Evolutionary conservation across 2,113 vertebrate species (phyloP).

Genomic region (Cyphomyrus plagiostoma): DNA sequence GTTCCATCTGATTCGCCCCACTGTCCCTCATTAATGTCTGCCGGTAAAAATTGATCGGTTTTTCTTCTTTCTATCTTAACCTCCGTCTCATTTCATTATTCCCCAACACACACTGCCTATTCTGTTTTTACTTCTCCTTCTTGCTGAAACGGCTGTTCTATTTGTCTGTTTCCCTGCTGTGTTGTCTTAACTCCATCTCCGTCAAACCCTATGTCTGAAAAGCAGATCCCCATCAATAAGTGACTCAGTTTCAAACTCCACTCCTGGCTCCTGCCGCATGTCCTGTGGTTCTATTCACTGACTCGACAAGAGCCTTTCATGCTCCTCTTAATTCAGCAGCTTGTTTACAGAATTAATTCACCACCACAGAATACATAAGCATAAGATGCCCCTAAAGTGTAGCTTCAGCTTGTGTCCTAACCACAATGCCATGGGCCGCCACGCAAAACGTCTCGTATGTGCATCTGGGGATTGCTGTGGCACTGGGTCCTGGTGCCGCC

Average conservation of each 20-base stretch:
- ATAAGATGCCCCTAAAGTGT: not conserved
- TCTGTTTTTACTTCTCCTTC: not conserved
- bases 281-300: not conserved
- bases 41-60: not conserved
- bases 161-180: not conserved
- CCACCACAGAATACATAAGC: not conserved
- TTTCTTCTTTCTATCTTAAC: not conserved
- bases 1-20: not conserved
- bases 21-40: conserved; percentile 1
- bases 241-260: not conserved
- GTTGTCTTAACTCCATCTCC: not conserved
- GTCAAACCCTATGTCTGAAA: not conserved
- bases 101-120: not conserved
- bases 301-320: not conserved
- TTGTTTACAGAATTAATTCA: not conserved
- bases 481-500: not conserved
- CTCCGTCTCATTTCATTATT: not conserved
- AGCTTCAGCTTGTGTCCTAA: not conserved
- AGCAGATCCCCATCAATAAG: not conserved
- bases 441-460: not conserved
- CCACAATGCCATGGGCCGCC: not conserved
- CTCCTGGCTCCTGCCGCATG: not conserved
- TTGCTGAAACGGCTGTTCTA: not conserved
- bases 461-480: not conserved
- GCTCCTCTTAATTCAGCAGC: not conserved